Evolutionary conservation across 2,888 invertebrate genomes (phyloP).

Genomic region (Trichopria drosophilae): DNA sequence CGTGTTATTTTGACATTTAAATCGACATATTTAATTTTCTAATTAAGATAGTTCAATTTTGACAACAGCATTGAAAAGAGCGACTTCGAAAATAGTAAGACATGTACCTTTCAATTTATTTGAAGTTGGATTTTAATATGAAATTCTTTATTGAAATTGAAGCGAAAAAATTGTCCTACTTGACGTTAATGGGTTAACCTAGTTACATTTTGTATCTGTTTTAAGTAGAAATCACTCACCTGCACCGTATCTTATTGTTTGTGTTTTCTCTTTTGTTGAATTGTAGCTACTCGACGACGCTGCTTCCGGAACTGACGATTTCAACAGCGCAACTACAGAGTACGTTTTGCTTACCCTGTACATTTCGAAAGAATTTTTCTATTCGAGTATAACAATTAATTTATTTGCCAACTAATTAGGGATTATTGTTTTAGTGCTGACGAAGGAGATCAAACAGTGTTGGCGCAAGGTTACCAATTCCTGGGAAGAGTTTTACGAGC

Average conservation of each 20-base stretch:
- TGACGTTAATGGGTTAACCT: too few species aligned
- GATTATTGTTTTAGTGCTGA: constrained; percentile 57
- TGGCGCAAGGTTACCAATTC: constrained; percentile 79
- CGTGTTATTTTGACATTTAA: too few species aligned
- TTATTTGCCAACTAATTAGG: constrained; percentile 6
- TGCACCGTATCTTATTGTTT: constrained; percentile 61
- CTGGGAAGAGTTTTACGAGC: constrained; percentile 87
- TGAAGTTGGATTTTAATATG: too few species aligned
- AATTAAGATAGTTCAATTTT: too few species aligned
- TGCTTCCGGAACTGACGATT: constrained; percentile 62
- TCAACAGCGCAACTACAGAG: constrained; percentile 49
- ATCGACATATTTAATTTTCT: too few species aligned
- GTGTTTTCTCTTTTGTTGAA: constrained; percentile 65
- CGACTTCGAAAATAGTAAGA: too few species aligned
- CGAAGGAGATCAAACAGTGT: constrained; percentile 65
- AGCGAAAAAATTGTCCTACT: too few species aligned
- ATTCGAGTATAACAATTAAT: constrained; percentile 9
- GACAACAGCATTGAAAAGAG: too few species aligned
- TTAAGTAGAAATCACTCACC: constrained; percentile 41
- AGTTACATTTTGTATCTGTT: neutral
- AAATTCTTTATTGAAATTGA: too few species aligned
- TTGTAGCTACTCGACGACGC: constrained; percentile 71
- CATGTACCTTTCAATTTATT: too few species aligned
- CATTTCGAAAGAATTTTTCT: too few species aligned
- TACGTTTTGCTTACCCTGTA: constrained; percentile 49